These are phyloP conservation scores for Platypus cylindrus DNA, from an alignment of 2,888 invertebrate genomes.

Conservation along the genomic window DNA sequence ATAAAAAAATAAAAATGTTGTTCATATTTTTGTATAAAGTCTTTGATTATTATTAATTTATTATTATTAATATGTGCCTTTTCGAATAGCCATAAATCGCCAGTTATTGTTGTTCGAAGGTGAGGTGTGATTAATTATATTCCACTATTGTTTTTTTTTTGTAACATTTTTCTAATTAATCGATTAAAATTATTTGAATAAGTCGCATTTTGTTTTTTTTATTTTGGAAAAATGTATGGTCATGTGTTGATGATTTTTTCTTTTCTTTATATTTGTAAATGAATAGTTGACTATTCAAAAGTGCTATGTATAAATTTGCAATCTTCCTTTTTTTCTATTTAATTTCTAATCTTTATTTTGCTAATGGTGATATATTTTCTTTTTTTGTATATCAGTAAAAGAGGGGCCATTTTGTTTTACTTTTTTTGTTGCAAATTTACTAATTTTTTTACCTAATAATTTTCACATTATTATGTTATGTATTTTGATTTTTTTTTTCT, in stretches of 20 bases:
- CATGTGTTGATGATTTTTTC: slow-evolving; percentile 9
- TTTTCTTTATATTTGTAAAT: slow-evolving; percentile 19
- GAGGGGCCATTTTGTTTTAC: slow-evolving; percentile 32
- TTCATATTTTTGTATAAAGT: slow-evolving; percentile 34
- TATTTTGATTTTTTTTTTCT: too few relatives aligned
- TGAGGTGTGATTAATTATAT: slow-evolving; percentile 5
- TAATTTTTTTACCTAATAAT: slow-evolving; percentile 28
- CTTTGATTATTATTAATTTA: slow-evolving; percentile 19
- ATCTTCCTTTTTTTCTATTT: too few relatives aligned
- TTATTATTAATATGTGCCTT: too few relatives aligned
- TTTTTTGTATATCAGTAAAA: slow-evolving; percentile 23
- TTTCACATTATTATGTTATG: too few relatives aligned
- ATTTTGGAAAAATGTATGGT: slow-evolving; percentile 9
- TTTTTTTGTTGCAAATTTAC: slow-evolving; percentile 23
- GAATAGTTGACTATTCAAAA: too few relatives aligned
- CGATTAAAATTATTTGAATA: too few relatives aligned
- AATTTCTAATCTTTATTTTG: slow-evolving; percentile 7
- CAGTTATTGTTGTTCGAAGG: slow-evolving; percentile 24
- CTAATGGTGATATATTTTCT: slow-evolving; percentile 20
- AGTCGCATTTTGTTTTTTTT: slow-evolving; percentile 17
- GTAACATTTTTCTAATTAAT: slow-evolving; percentile 5
- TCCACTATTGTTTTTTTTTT: slow-evolving; percentile 7
- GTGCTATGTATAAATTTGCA: too few relatives aligned
- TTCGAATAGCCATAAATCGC: slow-evolving; percentile 22
- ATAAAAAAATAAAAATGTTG: slow-evolving; percentile 23